Evolutionary conservation across 2,888 invertebrate species (phyloP).

Genomic region (Cheiracanthium punctorium): DNA sequence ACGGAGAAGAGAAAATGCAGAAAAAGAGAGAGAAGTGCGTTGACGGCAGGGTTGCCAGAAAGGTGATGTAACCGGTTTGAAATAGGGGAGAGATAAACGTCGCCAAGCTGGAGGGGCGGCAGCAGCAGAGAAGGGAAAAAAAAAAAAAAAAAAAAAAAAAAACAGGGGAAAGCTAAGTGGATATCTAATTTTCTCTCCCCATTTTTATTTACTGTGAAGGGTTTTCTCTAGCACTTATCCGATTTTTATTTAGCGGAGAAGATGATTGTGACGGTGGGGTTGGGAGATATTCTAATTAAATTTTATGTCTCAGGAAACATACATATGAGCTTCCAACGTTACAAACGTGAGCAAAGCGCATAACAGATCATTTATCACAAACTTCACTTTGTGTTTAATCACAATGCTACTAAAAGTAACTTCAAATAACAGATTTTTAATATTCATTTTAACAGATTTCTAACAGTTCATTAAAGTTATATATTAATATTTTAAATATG

Average conservation of each 20-base stretch:
- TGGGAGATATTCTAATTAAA: no score
- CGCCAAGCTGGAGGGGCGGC: slow-evolving; percentile 14
- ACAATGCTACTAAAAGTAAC: no score
- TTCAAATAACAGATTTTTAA: no score
- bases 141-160: no score
- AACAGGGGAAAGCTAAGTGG: neutral
- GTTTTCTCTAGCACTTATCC: neutral
- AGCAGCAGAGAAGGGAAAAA: neutral
- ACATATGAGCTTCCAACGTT: no score
- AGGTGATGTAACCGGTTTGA: slow-evolving; percentile 56
- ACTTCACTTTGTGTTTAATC: no score
- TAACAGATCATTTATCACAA: no score
- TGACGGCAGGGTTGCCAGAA: slow-evolving; percentile 39
- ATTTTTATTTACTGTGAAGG: neutral
- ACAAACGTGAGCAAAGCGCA: no score
- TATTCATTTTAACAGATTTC: no score
- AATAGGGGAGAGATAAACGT: neutral
- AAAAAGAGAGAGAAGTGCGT: slow-evolving; percentile 16
- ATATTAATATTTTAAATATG: no score
- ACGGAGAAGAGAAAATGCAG: neutral
- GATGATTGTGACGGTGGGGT: neutral
- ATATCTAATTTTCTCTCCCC: neutral
- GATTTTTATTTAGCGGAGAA: neutral
- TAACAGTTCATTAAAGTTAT: no score
- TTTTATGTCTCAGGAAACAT: no score